These are phyloP conservation scores for Agapetus fuscipes DNA, from an alignment of 2,888 invertebrate genomes.

Conservation along the genomic window DNA sequence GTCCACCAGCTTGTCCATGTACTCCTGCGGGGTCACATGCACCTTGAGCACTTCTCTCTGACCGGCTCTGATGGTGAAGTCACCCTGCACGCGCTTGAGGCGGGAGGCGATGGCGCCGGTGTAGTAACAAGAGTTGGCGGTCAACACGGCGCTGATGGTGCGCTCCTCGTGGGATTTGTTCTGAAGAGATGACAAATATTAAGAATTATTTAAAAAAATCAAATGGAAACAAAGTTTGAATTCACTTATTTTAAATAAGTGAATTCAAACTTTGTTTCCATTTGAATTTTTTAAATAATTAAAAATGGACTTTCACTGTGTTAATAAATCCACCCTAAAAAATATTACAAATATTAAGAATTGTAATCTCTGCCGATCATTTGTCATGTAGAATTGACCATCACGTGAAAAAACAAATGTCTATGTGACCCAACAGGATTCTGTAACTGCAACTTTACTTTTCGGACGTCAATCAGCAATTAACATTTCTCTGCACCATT, in stretches of 20 bases:
- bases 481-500: too few relatives aligned
- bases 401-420: too few relatives aligned
- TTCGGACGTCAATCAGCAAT: too few relatives aligned
- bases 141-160: slow-evolving; percentile 52
- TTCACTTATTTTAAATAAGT: neutral
- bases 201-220: neutral
- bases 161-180: slow-evolving; percentile 54
- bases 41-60: slow-evolving; percentile 54
- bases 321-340: too few relatives aligned
- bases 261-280: too few relatives aligned
- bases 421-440: too few relatives aligned
- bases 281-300: too few relatives aligned
- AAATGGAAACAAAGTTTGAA: neutral
- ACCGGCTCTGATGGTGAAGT: slow-evolving; percentile 50
- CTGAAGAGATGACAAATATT: slow-evolving; percentile 27
- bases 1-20: slow-evolving; percentile 60
- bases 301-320: too few relatives aligned
- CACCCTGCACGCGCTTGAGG: slow-evolving; percentile 51
- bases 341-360: too few relatives aligned
- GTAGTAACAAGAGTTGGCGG: slow-evolving; percentile 57
- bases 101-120: slow-evolving; percentile 57
- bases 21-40: slow-evolving; percentile 54
- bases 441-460: too few relatives aligned
- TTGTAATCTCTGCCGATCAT: neutral
- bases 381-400: too few relatives aligned